phyloP scores from a whole-genome alignment of 37 sponge, comb jelly and placozoan species.

The Chondrilla cf. caribensis region DNA sequence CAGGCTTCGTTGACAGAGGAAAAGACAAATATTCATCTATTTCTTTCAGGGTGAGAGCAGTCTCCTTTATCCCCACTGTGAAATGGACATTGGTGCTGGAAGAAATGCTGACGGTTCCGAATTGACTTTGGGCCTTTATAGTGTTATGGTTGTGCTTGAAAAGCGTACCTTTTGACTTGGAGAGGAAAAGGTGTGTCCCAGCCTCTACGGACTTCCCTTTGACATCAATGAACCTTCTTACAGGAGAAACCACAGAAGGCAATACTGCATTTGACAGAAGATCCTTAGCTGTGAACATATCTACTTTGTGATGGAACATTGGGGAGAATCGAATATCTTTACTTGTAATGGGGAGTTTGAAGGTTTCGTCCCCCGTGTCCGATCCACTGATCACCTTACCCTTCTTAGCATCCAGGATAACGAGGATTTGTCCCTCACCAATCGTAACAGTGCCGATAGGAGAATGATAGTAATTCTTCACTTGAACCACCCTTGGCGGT shows the following conservation, averaged over 20 bases:
- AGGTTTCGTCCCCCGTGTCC: background rate
- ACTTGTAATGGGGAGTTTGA: background rate
- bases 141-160: background rate
- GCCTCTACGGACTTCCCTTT: background rate
- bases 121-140: background rate
- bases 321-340: background rate
- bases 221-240: background rate
- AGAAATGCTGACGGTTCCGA: background rate
- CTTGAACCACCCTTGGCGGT: background rate
- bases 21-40: background rate
- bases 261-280: background rate
- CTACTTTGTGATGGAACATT: background rate
- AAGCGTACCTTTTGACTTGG: background rate
- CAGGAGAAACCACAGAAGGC: background rate
- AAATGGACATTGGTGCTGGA: background rate
- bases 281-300: background rate
- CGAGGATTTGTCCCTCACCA: background rate
- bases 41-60: background rate
- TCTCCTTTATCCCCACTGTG: background rate
- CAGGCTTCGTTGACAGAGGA: background rate
- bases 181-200: background rate
- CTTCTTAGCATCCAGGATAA: background rate
- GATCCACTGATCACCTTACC: background rate
- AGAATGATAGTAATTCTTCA: constrained; percentile 1
- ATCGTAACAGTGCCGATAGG: background rate